Evolutionary conservation across 92 coral and sea anemone species (phyloP).

Genomic region (Parazoanthus darwini): DNA sequence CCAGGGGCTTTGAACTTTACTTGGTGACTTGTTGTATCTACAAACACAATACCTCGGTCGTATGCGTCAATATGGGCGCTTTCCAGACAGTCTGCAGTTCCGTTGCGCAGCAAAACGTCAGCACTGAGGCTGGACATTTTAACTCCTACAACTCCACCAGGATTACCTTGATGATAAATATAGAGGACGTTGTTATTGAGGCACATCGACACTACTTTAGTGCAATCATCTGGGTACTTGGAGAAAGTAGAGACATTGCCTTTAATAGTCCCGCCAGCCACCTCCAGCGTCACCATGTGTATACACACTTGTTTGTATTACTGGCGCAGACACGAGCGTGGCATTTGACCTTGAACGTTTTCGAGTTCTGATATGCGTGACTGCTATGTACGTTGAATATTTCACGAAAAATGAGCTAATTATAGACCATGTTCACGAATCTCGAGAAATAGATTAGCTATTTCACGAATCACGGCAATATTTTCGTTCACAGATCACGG

Average conservation of each 20-base stretch:
- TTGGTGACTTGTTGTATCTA: slow-evolving; percentile 26
- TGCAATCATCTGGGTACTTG: slow-evolving; percentile 39
- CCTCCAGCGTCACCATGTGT: slow-evolving; percentile 38
- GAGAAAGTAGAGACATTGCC: background rate
- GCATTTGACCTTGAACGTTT: too few relatives aligned
- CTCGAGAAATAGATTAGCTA: too few relatives aligned
- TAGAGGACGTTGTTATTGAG: slow-evolving; percentile 29
- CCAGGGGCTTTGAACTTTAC: slow-evolving; percentile 45
- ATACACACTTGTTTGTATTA: background rate
- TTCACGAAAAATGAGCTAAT: too few relatives aligned
- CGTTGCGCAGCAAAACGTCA: background rate
- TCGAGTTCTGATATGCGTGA: too few relatives aligned
- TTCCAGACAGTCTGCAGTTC: slow-evolving; percentile 38
- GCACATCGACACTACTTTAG: slow-evolving; percentile 31
- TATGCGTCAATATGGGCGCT: slow-evolving; percentile 45
- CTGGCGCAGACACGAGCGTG: too few relatives aligned
- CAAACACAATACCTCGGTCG: slow-evolving; percentile 36
- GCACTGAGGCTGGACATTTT: slow-evolving; percentile 25
- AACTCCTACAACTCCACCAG: slow-evolving; percentile 35
- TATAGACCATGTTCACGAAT: too few relatives aligned
- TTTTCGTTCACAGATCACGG: too few relatives aligned
- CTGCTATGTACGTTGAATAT: too few relatives aligned
- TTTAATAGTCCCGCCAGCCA: background rate
- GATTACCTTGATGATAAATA: slow-evolving; percentile 33
- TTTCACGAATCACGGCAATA: too few relatives aligned